These are phyloP conservation scores for Pectinophora gossypiella DNA, from an alignment of 1,140 invertebrate genomes.

Conservation along the genomic window DNA sequence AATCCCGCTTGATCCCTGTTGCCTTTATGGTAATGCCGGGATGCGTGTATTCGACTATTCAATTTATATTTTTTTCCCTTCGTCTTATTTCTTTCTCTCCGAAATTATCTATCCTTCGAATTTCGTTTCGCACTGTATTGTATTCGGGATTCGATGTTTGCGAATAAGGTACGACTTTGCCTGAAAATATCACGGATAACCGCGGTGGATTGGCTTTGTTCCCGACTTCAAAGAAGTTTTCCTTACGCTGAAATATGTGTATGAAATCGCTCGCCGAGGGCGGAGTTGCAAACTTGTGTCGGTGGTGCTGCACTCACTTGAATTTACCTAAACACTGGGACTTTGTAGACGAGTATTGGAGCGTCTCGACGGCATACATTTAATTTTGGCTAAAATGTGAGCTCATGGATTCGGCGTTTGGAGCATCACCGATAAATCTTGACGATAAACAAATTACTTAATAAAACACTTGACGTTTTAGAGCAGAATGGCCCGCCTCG, in stretches of 20 bases:
- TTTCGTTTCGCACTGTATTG: slow-evolving; percentile 73
- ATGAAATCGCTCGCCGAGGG: slow-evolving; percentile 38
- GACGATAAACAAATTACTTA: slow-evolving; percentile 57
- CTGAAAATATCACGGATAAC: slow-evolving; percentile 72
- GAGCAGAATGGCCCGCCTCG: slow-evolving; percentile 39
- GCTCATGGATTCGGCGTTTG: slow-evolving; percentile 20
- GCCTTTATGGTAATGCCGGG: slow-evolving; percentile 74
- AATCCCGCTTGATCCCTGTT: slow-evolving; percentile 72
- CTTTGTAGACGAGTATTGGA: not conserved
- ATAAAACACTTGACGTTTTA: slow-evolving; percentile 58
- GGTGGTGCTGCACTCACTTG: not conserved
- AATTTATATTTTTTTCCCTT: slow-evolving; percentile 70
- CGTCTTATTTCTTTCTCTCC: slow-evolving; percentile 66
- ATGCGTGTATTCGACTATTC: slow-evolving; percentile 75
- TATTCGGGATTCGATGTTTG: slow-evolving; percentile 68
- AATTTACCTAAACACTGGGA: not conserved
- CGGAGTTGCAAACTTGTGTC: not conserved
- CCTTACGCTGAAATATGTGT: slow-evolving; percentile 53
- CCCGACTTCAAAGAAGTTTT: slow-evolving; percentile 71
- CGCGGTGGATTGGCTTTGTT: slow-evolving; percentile 67
- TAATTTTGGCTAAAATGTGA: no score
- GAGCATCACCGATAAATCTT: slow-evolving; percentile 45
- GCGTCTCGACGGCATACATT: no score
- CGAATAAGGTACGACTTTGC: slow-evolving; percentile 7
- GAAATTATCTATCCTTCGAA: slow-evolving; percentile 74